A percentile compares a stretch with the other conserved stretches of the same genome.
These are phyloP conservation scores for Heliocidaris tuberculata DNA, from an alignment of 35 echinoderm and acorn worm species.

Conservation along the genomic window DNA sequence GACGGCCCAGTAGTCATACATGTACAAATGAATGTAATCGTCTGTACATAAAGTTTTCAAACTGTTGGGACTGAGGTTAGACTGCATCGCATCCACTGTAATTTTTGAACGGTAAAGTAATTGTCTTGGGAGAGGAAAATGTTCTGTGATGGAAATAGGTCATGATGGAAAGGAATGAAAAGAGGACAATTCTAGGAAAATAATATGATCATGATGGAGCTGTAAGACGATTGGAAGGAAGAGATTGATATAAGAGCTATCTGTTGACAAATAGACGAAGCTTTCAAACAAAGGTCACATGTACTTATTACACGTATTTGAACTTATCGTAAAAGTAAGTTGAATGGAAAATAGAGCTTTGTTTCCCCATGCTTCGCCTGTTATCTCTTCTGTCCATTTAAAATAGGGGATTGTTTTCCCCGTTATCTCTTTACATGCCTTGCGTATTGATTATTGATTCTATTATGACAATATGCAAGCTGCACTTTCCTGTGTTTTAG, in stretches of 20 bases:
- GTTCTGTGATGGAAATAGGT: background rate
- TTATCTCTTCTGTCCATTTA: background rate
- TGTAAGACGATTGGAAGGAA: background rate
- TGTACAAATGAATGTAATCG: no score
- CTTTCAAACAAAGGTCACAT: constrained; percentile 10
- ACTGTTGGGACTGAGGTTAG: no score
- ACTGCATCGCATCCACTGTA: no score
- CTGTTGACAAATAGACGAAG: background rate
- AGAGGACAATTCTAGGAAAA: background rate
- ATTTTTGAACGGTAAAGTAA: no score
- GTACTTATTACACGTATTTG: background rate
- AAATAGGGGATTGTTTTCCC: background rate
- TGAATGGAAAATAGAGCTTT: background rate
- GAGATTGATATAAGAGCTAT: background rate
- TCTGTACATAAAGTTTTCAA: no score
- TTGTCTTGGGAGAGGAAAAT: background rate
- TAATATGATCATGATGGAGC: background rate
- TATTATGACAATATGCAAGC: background rate
- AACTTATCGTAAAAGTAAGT: background rate
- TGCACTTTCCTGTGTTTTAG: no score
- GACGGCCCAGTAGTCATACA: no score
- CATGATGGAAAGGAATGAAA: background rate
- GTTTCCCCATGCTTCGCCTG: background rate
- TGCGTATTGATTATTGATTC: background rate
- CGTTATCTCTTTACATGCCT: background rate